Base-by-base conservation (phyloP, 1,140 invertebrate species). In the Diprion similis region DNA sequence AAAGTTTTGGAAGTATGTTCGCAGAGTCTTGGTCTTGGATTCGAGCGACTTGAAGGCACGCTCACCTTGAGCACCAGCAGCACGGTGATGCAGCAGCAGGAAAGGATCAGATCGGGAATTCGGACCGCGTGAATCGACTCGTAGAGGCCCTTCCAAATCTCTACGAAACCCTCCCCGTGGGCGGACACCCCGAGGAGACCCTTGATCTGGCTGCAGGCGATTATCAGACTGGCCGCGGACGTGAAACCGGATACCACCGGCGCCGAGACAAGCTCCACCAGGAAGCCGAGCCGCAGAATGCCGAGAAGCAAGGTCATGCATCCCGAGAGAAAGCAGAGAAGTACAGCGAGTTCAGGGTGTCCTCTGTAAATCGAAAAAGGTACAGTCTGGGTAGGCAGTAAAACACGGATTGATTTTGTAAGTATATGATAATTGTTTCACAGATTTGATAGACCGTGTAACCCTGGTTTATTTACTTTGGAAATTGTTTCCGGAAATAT, bases 181-280 rank as follows among this genome's bases (percentile, higher is more conserved):
- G 92, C 92, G 71, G 86, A 89, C 1, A 95, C 83, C 0, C 94
- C 94, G 7, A 95, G 85, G 1, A 95, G 82, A 24, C 90, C 90
- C 81, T 94, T 97, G 10, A 97, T 87, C 87, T 97, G 95, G 1
- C 94, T 92, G 37, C 93, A 92, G 1, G 93, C 94, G 73, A 97
- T 96, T 0, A 94, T 96, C 3, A 97, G 86, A 13, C 95, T 95
- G 0, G 95, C 95, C 0, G 95, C 95, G 8, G 95, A 95, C 11
- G 95, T 97, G 80, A 97, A 97, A 1, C 95, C 95, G 71, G 92
- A 93, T 46, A 96, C 95, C 0, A 97, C 95, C 15, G 95, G 94
- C 64, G 92, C 87, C 1, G 95, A 96, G 18, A 97, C 95, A 82
- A 96, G 96, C 78, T 96, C 94, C 11, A 96, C 93, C 8, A 97